Evolutionary conservation across 2,797 vertebrate genomes (phyloP).

Genomic region (Squalus acanthias): DNA sequence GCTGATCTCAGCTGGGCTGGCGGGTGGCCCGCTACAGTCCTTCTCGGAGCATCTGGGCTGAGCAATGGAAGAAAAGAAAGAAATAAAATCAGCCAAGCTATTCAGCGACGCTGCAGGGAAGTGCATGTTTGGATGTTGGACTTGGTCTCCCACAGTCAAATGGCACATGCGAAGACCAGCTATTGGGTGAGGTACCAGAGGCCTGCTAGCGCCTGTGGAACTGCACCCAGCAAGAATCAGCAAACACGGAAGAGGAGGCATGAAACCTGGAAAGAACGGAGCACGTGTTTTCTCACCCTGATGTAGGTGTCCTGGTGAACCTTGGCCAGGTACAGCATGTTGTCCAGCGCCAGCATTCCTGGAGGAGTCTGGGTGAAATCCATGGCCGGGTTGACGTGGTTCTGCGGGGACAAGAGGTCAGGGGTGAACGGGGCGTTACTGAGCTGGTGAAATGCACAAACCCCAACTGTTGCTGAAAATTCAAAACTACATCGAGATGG

Average conservation of each 20-base stretch:
- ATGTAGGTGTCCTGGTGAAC: constrained; percentile 94
- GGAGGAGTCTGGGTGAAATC: constrained; percentile 97
- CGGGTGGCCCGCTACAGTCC: neutral
- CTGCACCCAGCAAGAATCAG: neutral
- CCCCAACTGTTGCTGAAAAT: neutral
- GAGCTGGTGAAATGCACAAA: neutral
- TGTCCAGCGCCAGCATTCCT: constrained; percentile 92
- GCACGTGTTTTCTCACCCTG: constrained; percentile 63
- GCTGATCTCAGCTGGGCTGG: neutral
- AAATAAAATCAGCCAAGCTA: neutral
- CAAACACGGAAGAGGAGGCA: neutral
- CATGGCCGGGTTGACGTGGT: constrained; percentile 90
- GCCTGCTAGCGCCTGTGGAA: neutral
- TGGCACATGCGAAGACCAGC: neutral
- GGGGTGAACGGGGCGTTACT: neutral
- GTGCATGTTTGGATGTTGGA: neutral
- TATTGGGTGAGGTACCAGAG: neutral
- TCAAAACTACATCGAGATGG: neutral
- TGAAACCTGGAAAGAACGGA: neutral
- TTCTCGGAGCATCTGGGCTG: neutral
- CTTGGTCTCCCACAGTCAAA: neutral
- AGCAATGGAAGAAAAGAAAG: neutral
- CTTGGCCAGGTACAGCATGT: constrained; percentile 95
- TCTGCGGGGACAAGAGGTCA: constrained; percentile 57
- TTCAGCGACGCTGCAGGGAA: neutral